Evolutionary conservation across 1,140 invertebrate genomes (phyloP), one percentile per base, ranked within the genome.

Genomic region (Drosophila nannoptera): DNA sequence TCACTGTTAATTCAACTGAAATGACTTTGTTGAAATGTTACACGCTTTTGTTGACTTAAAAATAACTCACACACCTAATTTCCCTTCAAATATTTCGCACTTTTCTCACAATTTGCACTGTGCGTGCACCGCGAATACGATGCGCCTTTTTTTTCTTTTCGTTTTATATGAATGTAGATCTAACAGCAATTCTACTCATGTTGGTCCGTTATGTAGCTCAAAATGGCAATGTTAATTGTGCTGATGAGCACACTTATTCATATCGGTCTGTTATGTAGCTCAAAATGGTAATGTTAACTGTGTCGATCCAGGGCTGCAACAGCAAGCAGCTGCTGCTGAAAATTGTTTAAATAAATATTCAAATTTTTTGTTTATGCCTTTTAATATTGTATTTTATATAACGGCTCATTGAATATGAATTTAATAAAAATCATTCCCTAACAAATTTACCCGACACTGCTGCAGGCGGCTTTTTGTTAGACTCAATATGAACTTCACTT

Each of bases 81-180:
- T 76, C 6, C 69, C 69, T 58, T 14, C 38, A 12, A 65, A 52
- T 49, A 58, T 46, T 29, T 65, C 66, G 78, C 62, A 77, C 43
- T 59, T 66, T 63, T 69, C 29, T 49, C 43, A 9, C 32, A 35
- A 49, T 49, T 48, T 63, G 74, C 63, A 53, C 61, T 56, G 53
- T 67, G 48, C 50, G 54, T 68, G 49, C 66, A 62, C 33, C 45
- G 61, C 67, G 67, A 69, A 35, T 58, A 31, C 59, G 59, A 63
- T 50, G 49, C 61, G 67, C 38, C 50, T 65, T 62, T 69, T 61
- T 63, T 58, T 65, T 64, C 40, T 58, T 58, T 65, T 43, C 46
- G 16, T 29, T 33, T 45, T 65, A 65, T 36, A 29, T 48, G 50
- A 43, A 64, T 55, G 60, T 64, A 64, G 55, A 33, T 8, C 33